Conservation (phyloP, 2,113 vertebrate species). For the Cyanistes caeruleus region DNA sequence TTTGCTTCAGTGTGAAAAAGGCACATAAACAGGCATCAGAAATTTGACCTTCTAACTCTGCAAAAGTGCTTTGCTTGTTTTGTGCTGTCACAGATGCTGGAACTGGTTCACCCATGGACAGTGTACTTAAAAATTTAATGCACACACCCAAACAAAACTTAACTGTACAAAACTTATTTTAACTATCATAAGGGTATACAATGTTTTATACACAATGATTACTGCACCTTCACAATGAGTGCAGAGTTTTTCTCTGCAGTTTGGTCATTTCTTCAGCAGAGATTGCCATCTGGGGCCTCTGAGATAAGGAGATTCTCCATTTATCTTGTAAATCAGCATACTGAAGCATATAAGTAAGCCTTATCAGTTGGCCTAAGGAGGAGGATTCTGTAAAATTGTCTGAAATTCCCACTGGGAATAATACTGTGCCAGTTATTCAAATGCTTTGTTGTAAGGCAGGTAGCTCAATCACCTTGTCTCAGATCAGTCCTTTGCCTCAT, state of each 20-base stretch:
- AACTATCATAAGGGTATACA: neutral
- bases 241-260: neutral
- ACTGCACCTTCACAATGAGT: neutral
- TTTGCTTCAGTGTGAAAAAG: neutral
- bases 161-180: neutral
- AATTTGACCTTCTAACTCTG: neutral
- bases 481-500: neutral
- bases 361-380: neutral
- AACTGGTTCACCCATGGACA: neutral
- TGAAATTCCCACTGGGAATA: neutral
- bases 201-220: neutral
- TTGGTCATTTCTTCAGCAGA: neutral
- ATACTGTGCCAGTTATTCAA: neutral
- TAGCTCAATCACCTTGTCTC: neutral
- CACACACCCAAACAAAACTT: neutral
- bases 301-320: neutral
- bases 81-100: neutral
- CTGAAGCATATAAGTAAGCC: neutral
- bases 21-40: neutral
- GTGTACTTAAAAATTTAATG: neutral
- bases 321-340: neutral
- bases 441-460: neutral
- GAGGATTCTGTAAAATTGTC: neutral
- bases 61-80: neutral
- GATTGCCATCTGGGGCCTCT: neutral